A percentile compares a stretch with the other conserved stretches of the same genome.
Evolutionary conservation across 2,113 vertebrate species (phyloP).

Genomic region (Aegithalos caudatus): DNA sequence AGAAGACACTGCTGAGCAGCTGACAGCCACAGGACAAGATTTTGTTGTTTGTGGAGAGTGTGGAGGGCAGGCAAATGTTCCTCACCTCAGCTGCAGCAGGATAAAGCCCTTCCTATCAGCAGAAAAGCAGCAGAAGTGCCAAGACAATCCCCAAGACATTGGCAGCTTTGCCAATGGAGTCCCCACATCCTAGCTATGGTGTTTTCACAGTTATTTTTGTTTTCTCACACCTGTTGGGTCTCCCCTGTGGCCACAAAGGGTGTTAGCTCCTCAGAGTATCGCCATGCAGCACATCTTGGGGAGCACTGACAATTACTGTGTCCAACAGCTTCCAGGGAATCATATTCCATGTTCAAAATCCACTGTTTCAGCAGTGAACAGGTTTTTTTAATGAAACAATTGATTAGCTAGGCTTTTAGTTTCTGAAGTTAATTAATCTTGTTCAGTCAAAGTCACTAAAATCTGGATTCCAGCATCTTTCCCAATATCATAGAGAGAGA

Average conservation of each 20-base stretch:
- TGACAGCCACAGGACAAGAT: background rate
- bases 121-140: background rate
- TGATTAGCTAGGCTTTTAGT: background rate
- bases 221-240: background rate
- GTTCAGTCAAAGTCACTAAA: background rate
- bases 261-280: background rate
- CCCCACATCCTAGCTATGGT: accelerated
- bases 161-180: background rate
- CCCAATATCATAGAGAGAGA: background rate
- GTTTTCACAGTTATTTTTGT: background rate
- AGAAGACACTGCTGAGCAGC: background rate
- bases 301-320: background rate
- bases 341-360: background rate
- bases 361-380: background rate
- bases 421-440: background rate
- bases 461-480: background rate
- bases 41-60: background rate
- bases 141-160: background rate
- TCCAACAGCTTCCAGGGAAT: background rate
- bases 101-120: background rate
- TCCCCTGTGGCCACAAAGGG: background rate
- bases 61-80: background rate
- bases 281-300: accelerated
- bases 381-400: background rate
- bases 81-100: background rate